These are phyloP conservation scores for Dolichomitus sp. DNA, from an alignment of 2,888 invertebrate genomes.

Conservation along the genomic window DNA sequence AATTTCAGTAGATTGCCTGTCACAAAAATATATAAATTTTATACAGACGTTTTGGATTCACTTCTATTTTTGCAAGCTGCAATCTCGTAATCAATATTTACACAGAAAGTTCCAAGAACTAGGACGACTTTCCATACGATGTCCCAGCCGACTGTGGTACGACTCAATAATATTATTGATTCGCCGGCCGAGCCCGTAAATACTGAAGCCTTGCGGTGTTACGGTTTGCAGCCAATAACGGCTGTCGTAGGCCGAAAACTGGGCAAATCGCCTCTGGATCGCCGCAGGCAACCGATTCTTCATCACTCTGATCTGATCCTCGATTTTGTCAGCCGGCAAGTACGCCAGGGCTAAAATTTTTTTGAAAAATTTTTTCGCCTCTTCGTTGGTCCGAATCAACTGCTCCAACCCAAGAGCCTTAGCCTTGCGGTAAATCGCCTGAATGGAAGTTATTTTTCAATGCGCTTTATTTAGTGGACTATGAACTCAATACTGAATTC, in stretches of 20 bases:
- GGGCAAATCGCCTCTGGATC: not conserved
- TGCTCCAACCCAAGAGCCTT: not conserved
- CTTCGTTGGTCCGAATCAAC: not conserved
- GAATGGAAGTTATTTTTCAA: not conserved
- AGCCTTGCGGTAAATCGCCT: not conserved
- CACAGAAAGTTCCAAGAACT: conserved; percentile 36
- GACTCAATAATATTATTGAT: conserved; percentile 15
- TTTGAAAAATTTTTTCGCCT: not conserved
- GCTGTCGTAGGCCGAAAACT: not conserved
- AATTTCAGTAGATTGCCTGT: too few species aligned
- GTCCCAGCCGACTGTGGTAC: conserved; percentile 20
- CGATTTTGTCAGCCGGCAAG: not conserved
- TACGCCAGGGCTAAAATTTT: not conserved
- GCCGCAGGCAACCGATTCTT: not conserved
- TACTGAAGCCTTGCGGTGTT: not conserved
- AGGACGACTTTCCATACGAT: conserved; percentile 19
- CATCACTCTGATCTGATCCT: not conserved
- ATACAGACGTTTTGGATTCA: too few species aligned
- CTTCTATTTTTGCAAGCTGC: too few species aligned
- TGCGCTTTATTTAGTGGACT: too few species aligned
- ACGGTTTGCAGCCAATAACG: not conserved
- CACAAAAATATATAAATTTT: too few species aligned
- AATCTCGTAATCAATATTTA: conserved; percentile 13
- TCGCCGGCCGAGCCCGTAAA: not conserved
- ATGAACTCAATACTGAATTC: too few species aligned